Conservation (phyloP, 2,113 vertebrate species). For the Istiophorus platypterus region DNA sequence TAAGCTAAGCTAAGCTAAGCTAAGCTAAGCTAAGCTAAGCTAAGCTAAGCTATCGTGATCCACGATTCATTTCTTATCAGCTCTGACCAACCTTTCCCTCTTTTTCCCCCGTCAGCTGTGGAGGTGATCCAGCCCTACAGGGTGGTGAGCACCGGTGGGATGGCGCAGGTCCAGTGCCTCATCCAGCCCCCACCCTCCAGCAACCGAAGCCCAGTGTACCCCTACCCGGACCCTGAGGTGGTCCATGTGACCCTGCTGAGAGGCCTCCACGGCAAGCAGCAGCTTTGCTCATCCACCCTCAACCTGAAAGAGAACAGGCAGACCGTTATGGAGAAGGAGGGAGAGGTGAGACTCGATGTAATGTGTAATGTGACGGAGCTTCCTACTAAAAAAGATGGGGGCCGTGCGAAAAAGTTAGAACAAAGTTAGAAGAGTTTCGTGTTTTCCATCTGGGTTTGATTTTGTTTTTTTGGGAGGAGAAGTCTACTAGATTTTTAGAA, state of each 20-base stretch:
- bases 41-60: background rate
- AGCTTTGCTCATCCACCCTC: constrained; percentile 61
- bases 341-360: constrained; percentile 27
- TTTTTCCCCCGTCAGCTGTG: constrained; percentile 48
- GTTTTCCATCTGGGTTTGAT: no score
- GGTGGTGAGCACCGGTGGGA: constrained; percentile 52
- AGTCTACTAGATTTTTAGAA: background rate
- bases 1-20: background rate
- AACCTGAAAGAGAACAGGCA: constrained; percentile 6
- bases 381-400: background rate
- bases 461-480: no score
- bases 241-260: constrained; percentile 67
- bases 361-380: no score
- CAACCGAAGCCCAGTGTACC: background rate
- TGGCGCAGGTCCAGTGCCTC: constrained; percentile 62
- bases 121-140: constrained; percentile 74
- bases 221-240: constrained; percentile 33
- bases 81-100: no score
- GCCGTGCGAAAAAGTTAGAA: no score
- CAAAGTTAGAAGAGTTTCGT: no score
- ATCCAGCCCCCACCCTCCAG: background rate
- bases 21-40: no score
- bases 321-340: background rate
- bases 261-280: constrained; percentile 54
- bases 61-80: no score